Base-by-base conservation (phyloP, 2,113 vertebrate species). In the Furnarius figulus region DNA sequence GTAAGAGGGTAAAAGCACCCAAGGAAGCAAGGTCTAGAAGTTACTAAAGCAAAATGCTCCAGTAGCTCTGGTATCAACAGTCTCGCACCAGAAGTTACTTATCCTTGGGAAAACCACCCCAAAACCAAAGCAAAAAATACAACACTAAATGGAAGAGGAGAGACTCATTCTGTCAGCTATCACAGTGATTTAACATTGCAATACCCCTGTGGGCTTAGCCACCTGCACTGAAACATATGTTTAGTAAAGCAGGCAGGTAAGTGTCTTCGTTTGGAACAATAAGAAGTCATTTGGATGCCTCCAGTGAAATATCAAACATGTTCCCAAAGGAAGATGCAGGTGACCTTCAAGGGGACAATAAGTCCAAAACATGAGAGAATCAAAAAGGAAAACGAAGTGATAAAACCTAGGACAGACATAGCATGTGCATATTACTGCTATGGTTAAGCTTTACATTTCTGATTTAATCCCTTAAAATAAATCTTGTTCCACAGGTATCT, bases 201-300 rank as follows among this genome's bases (percentile, higher is more conserved):
- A 40, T 52, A 84, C 87, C 91, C 97, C 94, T 93, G 55, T 16
- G 88, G 91, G 85, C 80, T 95, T 50, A 91, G 86, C 95, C 97
- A 96, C 88, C 90, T 97, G 96, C 52, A 77, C 44, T 42, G 75
- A 79, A 96, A 94, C 96, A 97, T 95, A 95, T 95, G 96, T 89
- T 95, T 55, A 77, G 92, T 61, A 90, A 93, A 93, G 90, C 62
- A 92, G 83, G 62, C 39, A 95, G 87, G 91, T 80, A 95, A 96
- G 67, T 53, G 56, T 74, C 87, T 89, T 81, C 0, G 12, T 73
- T 81, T 87, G 66, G 81, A 96, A 96, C 91, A 94, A 46, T 88
- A 95, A 96, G 91, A 76, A 95, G 81, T 46, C 77, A 77, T 78
- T 93, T 49, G 39, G 40, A 95, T 90, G 72, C 94, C 91, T 93